Conservation (phyloP, 2,113 vertebrate genomes). For the Microcebus jonahi region DNA sequence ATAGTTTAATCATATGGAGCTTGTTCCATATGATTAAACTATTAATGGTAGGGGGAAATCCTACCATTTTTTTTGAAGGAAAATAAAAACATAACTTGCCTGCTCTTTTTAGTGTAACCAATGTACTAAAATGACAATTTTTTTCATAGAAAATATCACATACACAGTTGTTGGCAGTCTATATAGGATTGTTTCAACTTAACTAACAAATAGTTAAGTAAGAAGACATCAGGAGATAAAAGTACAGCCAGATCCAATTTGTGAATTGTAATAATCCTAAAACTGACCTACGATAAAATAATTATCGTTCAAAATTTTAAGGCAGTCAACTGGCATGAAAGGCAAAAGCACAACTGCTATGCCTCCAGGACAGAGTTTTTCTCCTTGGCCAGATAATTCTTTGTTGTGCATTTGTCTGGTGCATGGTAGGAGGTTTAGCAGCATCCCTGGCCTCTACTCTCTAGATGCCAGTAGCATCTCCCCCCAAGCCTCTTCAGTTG, state of each 20-base stretch:
- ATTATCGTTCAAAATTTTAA: conserved; percentile 16
- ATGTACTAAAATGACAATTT: not conserved
- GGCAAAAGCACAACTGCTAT: not conserved
- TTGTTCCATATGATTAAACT: not conserved
- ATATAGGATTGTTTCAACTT: not conserved
- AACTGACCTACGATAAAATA: not conserved
- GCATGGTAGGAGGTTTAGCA: not conserved
- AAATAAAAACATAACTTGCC: not conserved
- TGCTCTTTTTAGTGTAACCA: not conserved
- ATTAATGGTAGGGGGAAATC: not conserved
- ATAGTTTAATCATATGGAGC: too few relatives aligned
- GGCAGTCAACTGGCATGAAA: not conserved
- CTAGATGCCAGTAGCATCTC: not conserved
- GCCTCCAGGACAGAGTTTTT: not conserved
- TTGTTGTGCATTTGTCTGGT: not conserved
- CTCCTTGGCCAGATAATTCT: not conserved
- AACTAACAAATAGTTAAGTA: not conserved
- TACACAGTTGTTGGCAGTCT: not conserved
- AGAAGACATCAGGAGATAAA: not conserved
- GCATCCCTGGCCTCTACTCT: not conserved
- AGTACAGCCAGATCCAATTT: not conserved
- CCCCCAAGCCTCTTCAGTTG: not conserved
- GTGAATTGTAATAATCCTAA: not conserved
- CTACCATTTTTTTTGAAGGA: not conserved
- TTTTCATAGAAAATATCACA: conserved; percentile 1